Conservation (phyloP, 37 sponge, comb jelly and placozoan genomes). For the Axinella damicornis region DNA sequence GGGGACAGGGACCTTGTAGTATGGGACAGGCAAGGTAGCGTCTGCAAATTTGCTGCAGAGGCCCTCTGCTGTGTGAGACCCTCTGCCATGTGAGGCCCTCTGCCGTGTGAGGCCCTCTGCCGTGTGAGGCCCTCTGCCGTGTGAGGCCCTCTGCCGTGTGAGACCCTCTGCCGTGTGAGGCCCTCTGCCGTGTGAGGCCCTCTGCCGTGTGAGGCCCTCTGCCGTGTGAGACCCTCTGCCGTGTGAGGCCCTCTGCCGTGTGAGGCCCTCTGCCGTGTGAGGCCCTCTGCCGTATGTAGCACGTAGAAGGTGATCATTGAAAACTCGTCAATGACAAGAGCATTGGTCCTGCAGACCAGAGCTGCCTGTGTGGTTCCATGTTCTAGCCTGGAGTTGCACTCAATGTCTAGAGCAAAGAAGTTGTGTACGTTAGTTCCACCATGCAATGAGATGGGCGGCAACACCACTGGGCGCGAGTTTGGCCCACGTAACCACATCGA, state of each 20-base stretch:
- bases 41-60: too few species aligned
- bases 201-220: too few species aligned
- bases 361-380: slow-evolving; percentile 23
- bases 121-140: too few species aligned
- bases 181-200: too few species aligned
- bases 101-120: too few species aligned
- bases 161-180: too few species aligned
- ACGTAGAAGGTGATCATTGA: slow-evolving; percentile 16
- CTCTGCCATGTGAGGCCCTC: not conserved
- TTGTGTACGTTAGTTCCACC: slow-evolving; percentile 13
- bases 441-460: slow-evolving; percentile 29
- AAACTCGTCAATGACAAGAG: slow-evolving; percentile 17
- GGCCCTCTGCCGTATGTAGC: not conserved
- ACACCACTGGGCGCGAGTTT: slow-evolving; percentile 35
- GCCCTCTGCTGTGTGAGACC: not conserved
- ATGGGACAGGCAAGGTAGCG: too few species aligned
- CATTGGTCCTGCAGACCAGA: slow-evolving; percentile 17
- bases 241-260: too few species aligned
- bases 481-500: not conserved
- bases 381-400: slow-evolving; percentile 5
- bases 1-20: too few species aligned
- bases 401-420: slow-evolving; percentile 16
- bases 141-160: too few species aligned
- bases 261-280: too few species aligned
- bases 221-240: too few species aligned